Percentiles rank a stretch among this genome's conserved stretches.
Evolutionary conservation across 1,140 invertebrate species (phyloP).

Genomic region (Homalodisca vitripennis): DNA sequence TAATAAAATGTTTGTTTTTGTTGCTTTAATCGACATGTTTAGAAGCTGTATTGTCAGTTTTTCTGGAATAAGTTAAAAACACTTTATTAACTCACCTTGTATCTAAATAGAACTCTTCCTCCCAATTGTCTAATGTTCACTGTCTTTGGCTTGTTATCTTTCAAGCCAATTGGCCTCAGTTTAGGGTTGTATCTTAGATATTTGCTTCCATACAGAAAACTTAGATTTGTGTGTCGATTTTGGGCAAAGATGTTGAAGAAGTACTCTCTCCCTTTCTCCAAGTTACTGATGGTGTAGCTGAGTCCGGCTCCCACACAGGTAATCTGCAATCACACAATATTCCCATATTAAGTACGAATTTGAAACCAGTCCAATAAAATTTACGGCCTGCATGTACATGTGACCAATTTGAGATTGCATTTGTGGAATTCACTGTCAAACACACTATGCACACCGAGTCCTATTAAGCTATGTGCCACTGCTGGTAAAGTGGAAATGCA

Average conservation of each 20-base stretch:
- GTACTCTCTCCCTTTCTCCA: constrained; percentile 52
- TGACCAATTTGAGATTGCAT: too few species aligned
- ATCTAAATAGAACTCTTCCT: constrained; percentile 47
- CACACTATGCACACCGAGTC: too few species aligned
- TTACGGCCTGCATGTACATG: too few species aligned
- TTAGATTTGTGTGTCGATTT: constrained; percentile 49
- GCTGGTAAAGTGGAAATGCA: too few species aligned
- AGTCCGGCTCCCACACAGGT: constrained; percentile 55
- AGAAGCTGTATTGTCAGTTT: too few species aligned
- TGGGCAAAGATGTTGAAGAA: constrained; percentile 51
- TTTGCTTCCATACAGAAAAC: constrained; percentile 47
- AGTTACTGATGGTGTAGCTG: constrained; percentile 55
- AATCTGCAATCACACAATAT: constrained; percentile 46
- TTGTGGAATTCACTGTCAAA: too few species aligned
- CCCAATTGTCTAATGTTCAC: constrained; percentile 47
- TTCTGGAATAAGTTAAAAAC: too few species aligned
- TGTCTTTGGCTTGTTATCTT: constrained; percentile 45
- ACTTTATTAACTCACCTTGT: constrained; percentile 46
- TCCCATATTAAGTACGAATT: too few species aligned
- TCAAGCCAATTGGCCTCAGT: constrained; percentile 43
- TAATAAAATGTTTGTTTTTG: too few species aligned
- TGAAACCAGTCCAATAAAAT: too few species aligned
- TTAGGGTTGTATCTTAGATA: constrained; percentile 44
- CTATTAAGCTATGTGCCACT: too few species aligned
- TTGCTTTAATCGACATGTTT: too few species aligned